Evolutionary conservation across 2,888 invertebrate species (phyloP).

Genomic region (Drosophila acutilabella): DNA sequence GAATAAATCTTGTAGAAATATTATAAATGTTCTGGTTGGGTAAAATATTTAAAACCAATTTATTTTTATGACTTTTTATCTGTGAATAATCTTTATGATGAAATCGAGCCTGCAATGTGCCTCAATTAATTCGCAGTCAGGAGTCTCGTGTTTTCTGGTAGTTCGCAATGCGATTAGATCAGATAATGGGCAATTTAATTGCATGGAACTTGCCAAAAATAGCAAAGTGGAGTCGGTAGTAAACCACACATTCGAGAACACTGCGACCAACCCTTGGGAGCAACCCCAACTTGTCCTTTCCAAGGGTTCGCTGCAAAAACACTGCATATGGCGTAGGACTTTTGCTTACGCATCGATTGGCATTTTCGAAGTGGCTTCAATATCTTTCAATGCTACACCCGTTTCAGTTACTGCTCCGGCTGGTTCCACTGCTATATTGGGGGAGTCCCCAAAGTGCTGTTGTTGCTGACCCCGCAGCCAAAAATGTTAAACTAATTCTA

Average conservation of each 20-base stretch:
- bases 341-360: conserved; percentile 76
- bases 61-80: conserved; percentile 72
- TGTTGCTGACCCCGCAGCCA: conserved; percentile 39
- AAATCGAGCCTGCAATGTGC: conserved; percentile 66
- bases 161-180: conserved; percentile 51
- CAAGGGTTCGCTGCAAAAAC: conserved; percentile 45
- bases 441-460: conserved; percentile 36
- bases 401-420: not conserved
- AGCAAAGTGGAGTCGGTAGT: conserved; percentile 8
- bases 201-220: conserved; percentile 62
- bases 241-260: conserved; percentile 13
- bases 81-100: conserved; percentile 63
- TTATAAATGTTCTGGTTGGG: conserved; percentile 33
- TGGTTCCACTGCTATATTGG: conserved; percentile 22
- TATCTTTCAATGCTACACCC: conserved; percentile 17
- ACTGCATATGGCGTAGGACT: conserved; percentile 58
- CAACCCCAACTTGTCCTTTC: conserved; percentile 49
- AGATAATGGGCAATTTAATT: conserved; percentile 65
- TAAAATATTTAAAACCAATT: conserved; percentile 61
- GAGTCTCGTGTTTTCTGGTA: conserved; percentile 42
- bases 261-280: conserved; percentile 40
- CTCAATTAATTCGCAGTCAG: conserved; percentile 58
- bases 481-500: conserved; percentile 60
- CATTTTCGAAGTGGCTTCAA: conserved; percentile 49
- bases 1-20: conserved; percentile 54